phyloP scores from a whole-genome alignment of 2,797 vertebrate genomes.

The Aselliscus stoliczkanus region DNA sequence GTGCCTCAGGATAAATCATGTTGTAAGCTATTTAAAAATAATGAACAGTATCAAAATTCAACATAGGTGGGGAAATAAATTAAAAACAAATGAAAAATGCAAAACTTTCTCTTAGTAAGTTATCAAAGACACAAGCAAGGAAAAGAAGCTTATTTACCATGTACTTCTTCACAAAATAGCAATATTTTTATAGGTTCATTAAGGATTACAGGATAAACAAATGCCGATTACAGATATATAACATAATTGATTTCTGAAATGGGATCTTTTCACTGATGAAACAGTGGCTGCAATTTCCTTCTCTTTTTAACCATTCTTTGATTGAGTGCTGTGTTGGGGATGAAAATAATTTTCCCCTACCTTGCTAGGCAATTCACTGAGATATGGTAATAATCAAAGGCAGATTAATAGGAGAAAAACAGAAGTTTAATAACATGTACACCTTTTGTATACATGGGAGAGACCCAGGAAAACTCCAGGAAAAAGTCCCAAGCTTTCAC shows the following conservation, averaged over 20 bases:
- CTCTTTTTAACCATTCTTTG: neutral
- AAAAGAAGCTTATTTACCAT: neutral
- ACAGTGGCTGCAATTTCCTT: conserved; percentile 48
- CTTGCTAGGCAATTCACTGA: neutral
- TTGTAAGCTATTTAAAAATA: conserved; percentile 8
- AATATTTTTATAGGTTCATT: neutral
- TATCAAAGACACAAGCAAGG: neutral
- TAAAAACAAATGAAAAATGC: neutral
- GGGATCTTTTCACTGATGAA: neutral
- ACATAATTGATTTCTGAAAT: conserved; percentile 36
- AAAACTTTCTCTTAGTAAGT: neutral
- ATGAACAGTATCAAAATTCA: neutral
- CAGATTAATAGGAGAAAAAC: neutral
- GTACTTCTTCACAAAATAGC: neutral
- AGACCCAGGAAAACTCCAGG: neutral
- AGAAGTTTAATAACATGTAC: neutral
- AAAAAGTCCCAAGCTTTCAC: neutral
- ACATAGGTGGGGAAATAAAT: neutral
- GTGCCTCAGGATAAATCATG: neutral
- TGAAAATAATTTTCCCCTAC: neutral
- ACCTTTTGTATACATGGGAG: neutral
- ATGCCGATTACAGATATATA: neutral
- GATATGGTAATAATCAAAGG: neutral
- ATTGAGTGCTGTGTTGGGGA: neutral
- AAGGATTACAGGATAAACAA: conserved; percentile 32